Base-by-base conservation (phyloP, 2,113 vertebrate species). In the Puma concolor region DNA sequence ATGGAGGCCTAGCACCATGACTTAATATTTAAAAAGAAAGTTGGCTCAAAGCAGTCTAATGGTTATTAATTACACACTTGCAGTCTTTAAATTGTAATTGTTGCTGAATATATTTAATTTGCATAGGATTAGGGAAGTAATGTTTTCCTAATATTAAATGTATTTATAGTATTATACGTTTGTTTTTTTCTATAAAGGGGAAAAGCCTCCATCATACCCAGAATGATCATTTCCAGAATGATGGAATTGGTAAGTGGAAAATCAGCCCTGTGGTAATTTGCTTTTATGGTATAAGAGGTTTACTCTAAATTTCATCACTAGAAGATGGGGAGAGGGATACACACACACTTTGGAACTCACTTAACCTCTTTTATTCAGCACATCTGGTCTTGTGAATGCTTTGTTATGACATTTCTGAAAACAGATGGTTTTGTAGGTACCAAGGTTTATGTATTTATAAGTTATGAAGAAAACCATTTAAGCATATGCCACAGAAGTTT, bases 191-290 rank as follows among this genome's bases (percentile, higher is more conserved):
- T 96, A 96, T 98, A 52, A 97, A 99, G 99, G 99, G 99, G 88
- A 99, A 99, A 97, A 99, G 98, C 97, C 99, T 99, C 97, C 99
- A 99, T 98, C 99, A 99, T 96, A 99, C 99, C 98, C 99, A 99
- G 98, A 99, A 99, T 25, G 99, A 99, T 83, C 99, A 99, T 97
- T 99, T 99, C 97, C 99, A 99, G 98, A 99, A 99, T 88, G 99
- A 99, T 98, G 99, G 99, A 98, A 99, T 99, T 98, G 99, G 99
- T 99, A 98, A 99, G 99, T 98, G 3, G 89, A 88, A 69, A 91
- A 84, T 97, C 88, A 29, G 25, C 33, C 74, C 60, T 94, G 1
- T 89, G 72, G 77, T 94, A 96, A 84, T 7, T 87, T 69, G 29
- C n/a, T 50, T 72, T 97, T 96, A 94, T 87, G 14, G 31, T 91